A percentile compares a stretch with the other conserved stretches of the same genome.
These are phyloP conservation scores for Trichoplusia ni DNA, from an alignment of 1,140 invertebrate genomes.

Conservation along the genomic window DNA sequence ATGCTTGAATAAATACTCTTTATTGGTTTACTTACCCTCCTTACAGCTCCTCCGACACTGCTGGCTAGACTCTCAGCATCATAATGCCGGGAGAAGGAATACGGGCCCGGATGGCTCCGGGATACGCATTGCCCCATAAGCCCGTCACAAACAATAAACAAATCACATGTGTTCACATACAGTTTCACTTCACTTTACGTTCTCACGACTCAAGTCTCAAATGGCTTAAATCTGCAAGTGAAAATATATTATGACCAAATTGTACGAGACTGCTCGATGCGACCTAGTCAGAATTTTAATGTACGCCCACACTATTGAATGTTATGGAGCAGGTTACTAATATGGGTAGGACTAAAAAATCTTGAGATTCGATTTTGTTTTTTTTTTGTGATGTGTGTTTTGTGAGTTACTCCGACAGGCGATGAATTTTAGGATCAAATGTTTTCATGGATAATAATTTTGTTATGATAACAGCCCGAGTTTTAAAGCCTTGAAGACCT, in stretches of 20 bases:
- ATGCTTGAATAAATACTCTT: no score
- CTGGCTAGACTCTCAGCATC: slow-evolving; percentile 71
- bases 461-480: no score
- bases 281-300: slow-evolving; percentile 15
- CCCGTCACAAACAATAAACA: slow-evolving; percentile 54
- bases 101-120: slow-evolving; percentile 74
- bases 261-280: not conserved
- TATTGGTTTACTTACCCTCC: slow-evolving; percentile 53
- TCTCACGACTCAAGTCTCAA: slow-evolving; percentile 10
- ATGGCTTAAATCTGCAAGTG: not conserved
- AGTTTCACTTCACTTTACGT: slow-evolving; percentile 3
- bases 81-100: slow-evolving; percentile 68
- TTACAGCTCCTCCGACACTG: slow-evolving; percentile 54
- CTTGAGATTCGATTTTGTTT: not conserved
- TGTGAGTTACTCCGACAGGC: no score
- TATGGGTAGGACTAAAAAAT: no score
- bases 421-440: no score
- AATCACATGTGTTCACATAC: slow-evolving; percentile 51
- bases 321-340: no score
- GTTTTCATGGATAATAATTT: no score
- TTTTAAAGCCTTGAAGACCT: no score
- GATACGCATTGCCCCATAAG: slow-evolving; percentile 80
- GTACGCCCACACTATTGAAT: not conserved
- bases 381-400: no score
- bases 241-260: not conserved